Percentiles rank a stretch among this genome's conserved stretches.
Conservation (phyloP, 2,797 vertebrate species). For the Sparus aurata region DNA sequence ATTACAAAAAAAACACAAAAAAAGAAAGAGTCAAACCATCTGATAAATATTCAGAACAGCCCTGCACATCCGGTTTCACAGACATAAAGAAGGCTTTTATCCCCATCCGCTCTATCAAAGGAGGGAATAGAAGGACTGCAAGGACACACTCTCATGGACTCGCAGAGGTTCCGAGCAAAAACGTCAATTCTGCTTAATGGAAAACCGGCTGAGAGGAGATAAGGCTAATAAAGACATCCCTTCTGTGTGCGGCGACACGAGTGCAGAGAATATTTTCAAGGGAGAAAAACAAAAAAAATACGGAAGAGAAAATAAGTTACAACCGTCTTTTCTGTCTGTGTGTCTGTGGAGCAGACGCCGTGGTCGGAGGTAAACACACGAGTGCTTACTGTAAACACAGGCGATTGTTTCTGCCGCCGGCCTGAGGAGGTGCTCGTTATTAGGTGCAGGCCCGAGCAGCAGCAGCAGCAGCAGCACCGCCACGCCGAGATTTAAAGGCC, state of each 20-base stretch:
- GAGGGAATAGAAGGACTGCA: conserved; percentile 73
- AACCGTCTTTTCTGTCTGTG: conserved; percentile 6
- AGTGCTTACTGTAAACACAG: conserved; percentile 73
- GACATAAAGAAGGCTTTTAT: conserved; percentile 85
- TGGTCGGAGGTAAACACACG: conserved; percentile 66
- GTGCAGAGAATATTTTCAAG: conserved; percentile 15
- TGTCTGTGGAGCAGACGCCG: conserved; percentile 35
- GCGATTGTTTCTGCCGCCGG: conserved; percentile 51
- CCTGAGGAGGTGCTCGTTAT: conserved; percentile 50
- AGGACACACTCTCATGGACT: conserved; percentile 69
- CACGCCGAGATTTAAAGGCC: conserved; percentile 31
- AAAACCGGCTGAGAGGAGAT: conserved; percentile 59
- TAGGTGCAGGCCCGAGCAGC: conserved; percentile 22
- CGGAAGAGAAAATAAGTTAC: not conserved
- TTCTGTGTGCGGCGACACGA: conserved; percentile 21
- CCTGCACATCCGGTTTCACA: conserved; percentile 84
- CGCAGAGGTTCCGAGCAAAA: conserved; percentile 45
- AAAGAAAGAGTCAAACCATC: conserved; percentile 66
- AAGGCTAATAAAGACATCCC: conserved; percentile 30
- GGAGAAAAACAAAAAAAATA: no score
- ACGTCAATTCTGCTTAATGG: conserved; percentile 48
- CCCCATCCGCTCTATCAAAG: conserved; percentile 72
- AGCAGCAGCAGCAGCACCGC: conserved; percentile 34
- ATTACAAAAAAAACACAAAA: conserved; percentile 49
- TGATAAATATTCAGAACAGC: conserved; percentile 85